Percentiles rank a stretch among this genome's conserved stretches.
phyloP scores from a whole-genome alignment of 2,888 invertebrate genomes.

The Drosophila anceps region DNA sequence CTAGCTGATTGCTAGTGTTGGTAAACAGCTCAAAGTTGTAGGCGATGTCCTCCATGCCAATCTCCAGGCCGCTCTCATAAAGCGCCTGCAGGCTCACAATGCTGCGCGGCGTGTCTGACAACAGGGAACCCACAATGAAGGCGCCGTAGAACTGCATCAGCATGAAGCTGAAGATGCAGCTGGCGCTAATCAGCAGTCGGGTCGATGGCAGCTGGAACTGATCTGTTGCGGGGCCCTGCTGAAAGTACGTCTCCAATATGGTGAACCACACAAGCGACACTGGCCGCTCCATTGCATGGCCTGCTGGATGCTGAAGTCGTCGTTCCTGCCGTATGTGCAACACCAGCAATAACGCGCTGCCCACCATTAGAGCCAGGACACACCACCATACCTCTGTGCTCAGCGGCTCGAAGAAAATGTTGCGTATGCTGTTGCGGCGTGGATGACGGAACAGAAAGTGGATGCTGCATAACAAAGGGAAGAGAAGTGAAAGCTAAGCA shows the following conservation, averaged over 20 bases:
- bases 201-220: slow-evolving; percentile 77
- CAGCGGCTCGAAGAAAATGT: slow-evolving; percentile 83
- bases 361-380: slow-evolving; percentile 67
- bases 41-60: slow-evolving; percentile 83
- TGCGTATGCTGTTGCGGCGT: slow-evolving; percentile 75
- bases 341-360: slow-evolving; percentile 65
- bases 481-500: not conserved
- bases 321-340: slow-evolving; percentile 73
- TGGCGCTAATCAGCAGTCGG: slow-evolving; percentile 73
- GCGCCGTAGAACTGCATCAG: slow-evolving; percentile 84
- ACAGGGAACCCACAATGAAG: slow-evolving; percentile 83
- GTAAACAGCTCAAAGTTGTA: slow-evolving; percentile 80
- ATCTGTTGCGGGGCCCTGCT: slow-evolving; percentile 80
- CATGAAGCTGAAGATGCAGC: slow-evolving; percentile 80
- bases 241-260: slow-evolving; percentile 79
- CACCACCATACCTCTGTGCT: slow-evolving; percentile 80
- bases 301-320: slow-evolving; percentile 6
- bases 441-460: slow-evolving; percentile 83
- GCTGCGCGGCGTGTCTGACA: slow-evolving; percentile 77
- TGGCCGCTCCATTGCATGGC: slow-evolving; percentile 50
- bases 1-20: slow-evolving; percentile 69
- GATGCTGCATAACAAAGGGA: slow-evolving; percentile 56
- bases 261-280: slow-evolving; percentile 77
- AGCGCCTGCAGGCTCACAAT: slow-evolving; percentile 76
- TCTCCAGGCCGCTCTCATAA: slow-evolving; percentile 76